Evolutionary conservation across 2,888 invertebrate genomes (phyloP), one percentile per base, ranked within the genome.

Genomic region (Xylophagus ater): DNA sequence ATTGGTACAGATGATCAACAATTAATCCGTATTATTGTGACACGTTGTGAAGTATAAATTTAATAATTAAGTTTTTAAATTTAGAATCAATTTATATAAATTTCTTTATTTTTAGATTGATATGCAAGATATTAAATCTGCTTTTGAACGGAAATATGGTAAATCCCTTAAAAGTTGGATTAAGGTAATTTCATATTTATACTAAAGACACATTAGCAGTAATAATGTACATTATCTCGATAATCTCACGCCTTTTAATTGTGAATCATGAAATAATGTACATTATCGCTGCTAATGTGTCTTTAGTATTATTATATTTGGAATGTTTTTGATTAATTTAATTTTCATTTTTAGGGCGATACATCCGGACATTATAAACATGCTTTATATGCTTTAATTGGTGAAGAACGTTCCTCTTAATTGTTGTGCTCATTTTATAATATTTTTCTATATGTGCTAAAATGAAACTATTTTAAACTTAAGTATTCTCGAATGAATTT

Each of bases 351-450:
- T 55, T 66, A 85, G 82, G 81, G 76, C 19, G 88, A 89, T 53
- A 81, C 82, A 49, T 83, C 84, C 34, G 89, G 89, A 19, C 80
- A 89, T 58, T 89, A 88, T 69, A 86, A 85, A 62, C 85, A 84
- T 57, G 79, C 83, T 48, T 67, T 90, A 25, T 68, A 87, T 34
- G 83, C 81, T 26, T 65, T 86, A 2, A 69, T 83, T 41, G 76
- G 72, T 6, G 65, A 66, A 48, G 56, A 64, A 43, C 56, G n/a
- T n/a, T n/a, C n/a, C n/a, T n/a, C n/a, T n/a, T n/a, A n/a, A n/a
- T n/a, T n/a, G n/a, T n/a, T n/a, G n/a, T n/a, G n/a, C n/a, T n/a
- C n/a, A n/a, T n/a, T n/a, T n/a, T n/a, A n/a, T n/a, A n/a, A n/a
- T n/a, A n/a, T n/a, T n/a, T n/a, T n/a, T n/a, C n/a, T n/a, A n/a